phyloP scores from a whole-genome alignment of 2,113 vertebrate species.

The Ctenodactylus gundi region DNA sequence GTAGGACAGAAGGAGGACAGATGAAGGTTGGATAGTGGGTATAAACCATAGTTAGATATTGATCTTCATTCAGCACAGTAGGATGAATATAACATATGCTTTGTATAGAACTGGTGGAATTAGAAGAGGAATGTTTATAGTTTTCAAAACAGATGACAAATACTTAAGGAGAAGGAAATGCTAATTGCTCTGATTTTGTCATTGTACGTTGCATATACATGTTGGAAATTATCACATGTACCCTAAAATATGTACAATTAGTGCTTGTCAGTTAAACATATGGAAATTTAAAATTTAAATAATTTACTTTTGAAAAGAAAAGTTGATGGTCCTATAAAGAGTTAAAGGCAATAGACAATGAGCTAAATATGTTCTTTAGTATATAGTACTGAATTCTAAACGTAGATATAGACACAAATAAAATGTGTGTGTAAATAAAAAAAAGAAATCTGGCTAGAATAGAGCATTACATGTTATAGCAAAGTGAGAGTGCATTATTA shows the following conservation, averaged over 20 bases:
- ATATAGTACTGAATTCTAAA: no score
- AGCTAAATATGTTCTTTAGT: no score
- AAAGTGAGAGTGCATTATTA: neutral
- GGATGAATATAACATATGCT: neutral
- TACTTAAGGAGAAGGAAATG: neutral
- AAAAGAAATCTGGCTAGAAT: neutral
- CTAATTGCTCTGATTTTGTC: neutral
- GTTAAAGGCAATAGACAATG: neutral
- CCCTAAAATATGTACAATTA: neutral
- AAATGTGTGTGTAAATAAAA: neutral
- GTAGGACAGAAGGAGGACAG: neutral
- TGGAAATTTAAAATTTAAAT: neutral
- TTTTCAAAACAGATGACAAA: neutral
- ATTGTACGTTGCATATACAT: neutral
- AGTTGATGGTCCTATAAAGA: neutral
- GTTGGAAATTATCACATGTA: neutral
- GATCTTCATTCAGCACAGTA: neutral
- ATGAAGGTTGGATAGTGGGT: neutral
- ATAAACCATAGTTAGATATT: neutral
- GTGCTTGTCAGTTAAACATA: neutral
- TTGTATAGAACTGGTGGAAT: neutral
- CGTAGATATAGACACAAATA: neutral
- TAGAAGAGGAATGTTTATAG: neutral
- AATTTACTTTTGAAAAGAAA: neutral
- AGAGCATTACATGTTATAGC: neutral